A percentile compares a stretch with the other conserved stretches of the same genome.
These are phyloP conservation scores for Drosophila ananassae DNA, from an alignment of 1,140 invertebrate species.

Conservation along the genomic window DNA sequence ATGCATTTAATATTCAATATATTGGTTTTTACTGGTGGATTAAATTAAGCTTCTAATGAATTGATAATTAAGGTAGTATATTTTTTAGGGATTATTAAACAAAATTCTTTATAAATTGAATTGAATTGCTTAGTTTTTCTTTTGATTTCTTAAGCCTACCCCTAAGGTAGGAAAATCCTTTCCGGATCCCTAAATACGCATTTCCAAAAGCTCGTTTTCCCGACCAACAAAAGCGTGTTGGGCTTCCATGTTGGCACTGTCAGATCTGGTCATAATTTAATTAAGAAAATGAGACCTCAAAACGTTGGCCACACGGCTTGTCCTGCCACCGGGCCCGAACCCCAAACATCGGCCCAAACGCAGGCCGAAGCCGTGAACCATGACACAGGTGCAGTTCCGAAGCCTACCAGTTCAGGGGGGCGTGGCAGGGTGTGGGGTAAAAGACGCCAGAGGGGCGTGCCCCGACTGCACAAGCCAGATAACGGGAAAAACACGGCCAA, in stretches of 20 bases:
- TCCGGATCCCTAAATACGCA: conserved; percentile 6
- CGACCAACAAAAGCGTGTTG: conserved; percentile 18
- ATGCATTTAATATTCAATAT: background rate
- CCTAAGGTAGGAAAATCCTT: background rate
- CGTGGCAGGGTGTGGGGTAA: background rate
- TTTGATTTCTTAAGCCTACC: background rate
- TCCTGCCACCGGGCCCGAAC: conserved; percentile 9
- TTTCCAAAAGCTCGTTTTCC: conserved; percentile 20
- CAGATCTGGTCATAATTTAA: conserved; percentile 76
- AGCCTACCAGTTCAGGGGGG: conserved; percentile 16
- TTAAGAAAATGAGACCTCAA: conserved; percentile 82
- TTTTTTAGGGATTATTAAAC: no score
- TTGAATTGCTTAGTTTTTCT: background rate
- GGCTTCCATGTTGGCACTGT: conserved; percentile 35
- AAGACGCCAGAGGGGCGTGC: conserved; percentile 24
- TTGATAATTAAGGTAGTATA: background rate
- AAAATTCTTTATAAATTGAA: no score
- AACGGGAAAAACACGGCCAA: conserved; percentile 46
- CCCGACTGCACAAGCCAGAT: conserved; percentile 67
- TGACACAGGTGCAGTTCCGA: conserved; percentile 55
- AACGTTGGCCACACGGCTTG: conserved; percentile 50
- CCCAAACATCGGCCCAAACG: conserved; percentile 19
- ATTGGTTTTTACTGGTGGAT: background rate
- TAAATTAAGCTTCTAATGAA: background rate
- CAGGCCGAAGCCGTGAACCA: conserved; percentile 23